phyloP scores from a whole-genome alignment of 2,888 invertebrate species.

The Cepaea hortensis region DNA sequence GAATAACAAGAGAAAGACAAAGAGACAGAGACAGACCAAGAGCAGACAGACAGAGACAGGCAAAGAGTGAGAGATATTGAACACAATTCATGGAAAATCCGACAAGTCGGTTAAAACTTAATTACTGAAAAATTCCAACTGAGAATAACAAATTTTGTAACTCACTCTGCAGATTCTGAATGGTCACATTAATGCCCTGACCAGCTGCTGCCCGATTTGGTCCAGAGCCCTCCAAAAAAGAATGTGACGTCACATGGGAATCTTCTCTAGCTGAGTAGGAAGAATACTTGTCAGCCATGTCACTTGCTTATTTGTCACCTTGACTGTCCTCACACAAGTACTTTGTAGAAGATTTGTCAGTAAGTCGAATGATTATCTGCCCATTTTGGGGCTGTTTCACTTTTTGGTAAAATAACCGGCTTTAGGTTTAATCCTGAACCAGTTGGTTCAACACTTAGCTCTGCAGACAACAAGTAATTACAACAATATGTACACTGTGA shows the following conservation, averaged over 20 bases:
- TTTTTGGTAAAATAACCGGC: neutral
- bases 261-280: slow-evolving; percentile 34
- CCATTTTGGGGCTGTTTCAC: neutral
- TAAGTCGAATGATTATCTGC: neutral
- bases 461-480: no score
- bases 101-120: no score
- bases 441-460: no score
- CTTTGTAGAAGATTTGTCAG: neutral
- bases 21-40: no score
- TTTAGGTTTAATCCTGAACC: no score
- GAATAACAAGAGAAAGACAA: no score
- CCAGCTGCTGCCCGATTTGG: slow-evolving; percentile 20
- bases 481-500: no score
- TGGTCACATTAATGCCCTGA: slow-evolving; percentile 50
- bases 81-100: no score
- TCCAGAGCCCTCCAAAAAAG: slow-evolving; percentile 10
- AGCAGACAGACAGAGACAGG: no score
- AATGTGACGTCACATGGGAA: neutral
- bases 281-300: slow-evolving; percentile 35
- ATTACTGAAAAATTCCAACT: no score
- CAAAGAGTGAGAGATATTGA: no score
- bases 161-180: slow-evolving; percentile 53
- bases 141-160: neutral
- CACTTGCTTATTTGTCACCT: neutral
- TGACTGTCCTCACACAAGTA: neutral